Base-by-base conservation (phyloP, 2,888 invertebrate species). In the Choreutis nemorana region DNA sequence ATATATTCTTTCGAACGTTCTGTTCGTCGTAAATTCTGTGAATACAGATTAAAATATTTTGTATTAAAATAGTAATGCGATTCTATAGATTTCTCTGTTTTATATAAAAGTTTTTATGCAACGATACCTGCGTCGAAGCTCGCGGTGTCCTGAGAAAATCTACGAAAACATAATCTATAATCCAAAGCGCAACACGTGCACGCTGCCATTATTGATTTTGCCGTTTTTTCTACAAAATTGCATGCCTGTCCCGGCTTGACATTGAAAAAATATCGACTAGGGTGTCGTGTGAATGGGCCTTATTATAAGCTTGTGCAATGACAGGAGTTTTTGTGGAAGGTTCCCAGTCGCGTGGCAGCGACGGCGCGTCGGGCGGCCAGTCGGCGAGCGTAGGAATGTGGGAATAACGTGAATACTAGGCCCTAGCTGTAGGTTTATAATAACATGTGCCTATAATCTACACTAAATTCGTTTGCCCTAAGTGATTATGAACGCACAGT, bases 171-270 rank as follows among this genome's bases (percentile, higher is more conserved):
- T 65, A 70, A 75, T 77, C 75, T 73, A 71, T 75, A 77, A 77
- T 78, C 75, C 75, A 59, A 62, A 63, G 66, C n/a, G 44, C 65
- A 73, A 78, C 78, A 78, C 78, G 78, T 78, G 78, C 78, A 78
- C 63, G 48, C 41, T 42, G 57, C 75, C 59, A 75, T 77, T 77
- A 78, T 78, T 78, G 78, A 78, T 77, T 75, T 75, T 68, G 68
- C 61, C 56, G 68, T 77, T 77, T 78, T 78, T 77, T 77, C 58
- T 64, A 62, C 55, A 58, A 70, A 73, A 75, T 77, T 75, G 78
- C 75, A 73, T 62, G 68, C 53, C 58, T 48, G 65, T 58, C 62
- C 55, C 55, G 49, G 40, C 55, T 61, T 63, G 70, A 64, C 64
- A 62, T 64, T 66, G 60, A 68, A 70, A 75, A 77, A 72, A 73